A percentile compares a stretch with the other conserved stretches of the same genome.
These are phyloP conservation scores for Octopus bimaculoides DNA, from an alignment of 1,140 invertebrate species.

Conservation along the genomic window DNA sequence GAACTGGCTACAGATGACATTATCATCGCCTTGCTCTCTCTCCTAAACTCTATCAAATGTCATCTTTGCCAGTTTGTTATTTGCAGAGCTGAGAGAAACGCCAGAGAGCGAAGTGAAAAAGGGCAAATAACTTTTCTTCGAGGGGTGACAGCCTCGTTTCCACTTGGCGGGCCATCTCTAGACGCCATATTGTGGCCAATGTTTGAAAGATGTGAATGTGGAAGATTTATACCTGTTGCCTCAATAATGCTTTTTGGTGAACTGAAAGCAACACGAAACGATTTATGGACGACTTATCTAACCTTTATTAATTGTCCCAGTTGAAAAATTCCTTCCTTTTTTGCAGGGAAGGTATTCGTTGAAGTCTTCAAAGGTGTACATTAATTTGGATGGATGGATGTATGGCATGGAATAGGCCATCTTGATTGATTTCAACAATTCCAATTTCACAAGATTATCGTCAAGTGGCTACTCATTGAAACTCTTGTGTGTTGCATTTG, in stretches of 20 bases:
- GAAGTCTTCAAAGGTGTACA: neutral
- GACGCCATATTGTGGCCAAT: constrained; percentile 34
- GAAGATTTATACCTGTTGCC: constrained; percentile 16
- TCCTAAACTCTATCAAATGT: no score
- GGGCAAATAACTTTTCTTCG: no score
- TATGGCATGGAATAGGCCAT: neutral
- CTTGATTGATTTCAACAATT: neutral
- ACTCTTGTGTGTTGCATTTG: no score
- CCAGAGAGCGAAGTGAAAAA: no score
- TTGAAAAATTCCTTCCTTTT: neutral
- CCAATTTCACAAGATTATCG: no score
- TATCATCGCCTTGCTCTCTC: no score
- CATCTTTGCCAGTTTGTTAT: no score
- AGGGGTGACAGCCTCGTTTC: constrained; percentile 25
- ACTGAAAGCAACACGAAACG: neutral
- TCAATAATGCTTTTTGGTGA: constrained; percentile 13
- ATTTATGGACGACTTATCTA: constrained; percentile 12
- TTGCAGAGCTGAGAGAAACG: no score
- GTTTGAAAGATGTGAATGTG: constrained; percentile 13
- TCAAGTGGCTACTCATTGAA: no score
- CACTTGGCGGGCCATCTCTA: constrained; percentile 32
- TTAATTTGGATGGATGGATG: neutral
- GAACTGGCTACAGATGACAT: no score
- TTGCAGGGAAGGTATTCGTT: neutral
- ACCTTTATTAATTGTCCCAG: constrained; percentile 6